These are phyloP conservation scores for Sycophaga agraensis DNA, from an alignment of 1,140 invertebrate genomes.

Conservation along the genomic window DNA sequence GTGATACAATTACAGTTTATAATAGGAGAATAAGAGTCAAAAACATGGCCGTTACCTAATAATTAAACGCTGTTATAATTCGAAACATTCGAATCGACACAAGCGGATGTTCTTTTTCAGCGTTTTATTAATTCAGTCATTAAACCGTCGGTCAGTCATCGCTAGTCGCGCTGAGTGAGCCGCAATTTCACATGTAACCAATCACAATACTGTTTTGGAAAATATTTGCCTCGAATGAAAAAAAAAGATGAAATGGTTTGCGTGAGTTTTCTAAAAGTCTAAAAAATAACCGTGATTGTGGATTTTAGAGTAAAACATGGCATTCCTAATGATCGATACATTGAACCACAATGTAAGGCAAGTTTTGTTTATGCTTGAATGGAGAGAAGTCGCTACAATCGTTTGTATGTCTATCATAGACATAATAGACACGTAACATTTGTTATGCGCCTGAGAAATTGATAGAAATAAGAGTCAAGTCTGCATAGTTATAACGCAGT, in stretches of 20 bases:
- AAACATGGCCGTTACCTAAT: constrained; percentile 29
- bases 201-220: constrained; percentile 12
- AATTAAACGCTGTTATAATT: constrained; percentile 5
- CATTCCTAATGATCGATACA: constrained; percentile 19
- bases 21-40: constrained; percentile 8
- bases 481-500: no score
- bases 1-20: constrained; percentile 11
- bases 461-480: no score
- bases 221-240: neutral
- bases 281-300: constrained; percentile 9
- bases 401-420: no score
- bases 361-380: no score
- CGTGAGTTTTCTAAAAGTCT: neutral
- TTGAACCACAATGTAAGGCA: constrained; percentile 22
- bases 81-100: neutral
- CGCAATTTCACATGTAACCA: constrained; percentile 1
- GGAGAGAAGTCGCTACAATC: no score
- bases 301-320: constrained; percentile 24
- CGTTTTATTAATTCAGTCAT: constrained; percentile 13
- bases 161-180: neutral
- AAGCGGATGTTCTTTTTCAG: neutral
- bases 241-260: no score
- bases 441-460: no score
- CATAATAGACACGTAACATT: no score
- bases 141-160: neutral